Evolutionary conservation across 2,113 vertebrate genomes (phyloP), one percentile per base, ranked within the genome.

Genomic region (Nettapus auritus): DNA sequence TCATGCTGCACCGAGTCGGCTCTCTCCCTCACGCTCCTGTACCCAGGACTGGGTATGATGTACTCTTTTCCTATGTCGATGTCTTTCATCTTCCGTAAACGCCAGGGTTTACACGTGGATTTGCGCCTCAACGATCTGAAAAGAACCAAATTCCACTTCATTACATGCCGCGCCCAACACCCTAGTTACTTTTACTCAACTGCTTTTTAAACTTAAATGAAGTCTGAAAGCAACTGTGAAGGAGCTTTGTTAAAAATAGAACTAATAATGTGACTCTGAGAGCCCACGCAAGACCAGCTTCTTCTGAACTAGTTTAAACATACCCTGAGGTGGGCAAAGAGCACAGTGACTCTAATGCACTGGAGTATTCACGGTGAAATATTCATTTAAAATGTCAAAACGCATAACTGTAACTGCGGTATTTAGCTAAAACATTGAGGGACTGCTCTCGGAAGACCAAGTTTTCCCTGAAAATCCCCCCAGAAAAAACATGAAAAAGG

Each of bases 11-110:
- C 95, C 0, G 96, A 76, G 67, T 96, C 81, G 48, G 96, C 95
- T 96, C 98, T 98, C 90, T 96, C 98, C 50, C 97, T 97, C 91
- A 98, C 98, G 33, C 96, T 98, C 89, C 98, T 98, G 81, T 98
- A 99, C 42, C 98, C 98, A 79, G 98, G 98, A 83, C 98, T 98
- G 94, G 98, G 98, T 96, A 98, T 98, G 93, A 98, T 94, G 90
- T 99, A 98, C 71, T 98, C 98, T 97, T 98, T 98, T 97, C 98
- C 98, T 98, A 98, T 98, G 97, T 99, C 98, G 97, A 99, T 98
- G 89, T 98, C 98, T 98, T 98, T 99, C 99, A 99, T 99, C 97
- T 98, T 99, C 97, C 10, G 82, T 96, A 94, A 97, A 96, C 66
- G 96, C 97, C 98, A 97, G 97, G 97, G 94, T 94, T 97, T 92